Base-by-base conservation (phyloP, 2,797 vertebrate genomes). In the Sebastes ruberrimus region DNA sequence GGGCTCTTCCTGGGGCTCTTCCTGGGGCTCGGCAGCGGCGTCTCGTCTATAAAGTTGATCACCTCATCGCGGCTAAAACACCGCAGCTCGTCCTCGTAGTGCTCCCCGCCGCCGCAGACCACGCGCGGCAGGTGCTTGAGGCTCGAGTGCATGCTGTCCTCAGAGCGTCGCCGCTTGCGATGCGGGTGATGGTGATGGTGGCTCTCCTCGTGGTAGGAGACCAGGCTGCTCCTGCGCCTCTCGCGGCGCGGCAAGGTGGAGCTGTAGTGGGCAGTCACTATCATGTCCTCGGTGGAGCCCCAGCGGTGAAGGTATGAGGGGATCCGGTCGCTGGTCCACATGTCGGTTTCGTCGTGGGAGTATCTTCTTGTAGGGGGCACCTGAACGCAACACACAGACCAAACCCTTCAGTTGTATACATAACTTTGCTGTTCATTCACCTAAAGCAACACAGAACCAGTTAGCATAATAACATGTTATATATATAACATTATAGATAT, bases 271-370 rank as follows among this genome's bases (percentile, higher is more conserved):
- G 92, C 94, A 53, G 95, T 95, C 76, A 95, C 89, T 62, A 96
- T 96, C 92, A 96, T 95, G 89, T 97, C 97, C 94, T 97, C 97
- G 22, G 95, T 96, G n/a, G 96, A 97, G 82, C 96, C 96, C 97
- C 98, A 98, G 82, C 94, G 95, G 14, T 97, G 97, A 49, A 96
- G 95, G 92, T 97, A 96, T 64, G 97, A 94, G 53, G 97, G 96
- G 91, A 97, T 96, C 95, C 91, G 96, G 78, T 96, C 93, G 63
- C 91, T 95, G 64, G 96, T 97, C 97, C 97, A 98, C 94, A 97
- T 95, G 88, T 98, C 97, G 65, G 96, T 97, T 91, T 98, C 98
- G 89, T 99, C 98, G 91, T 98, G 97, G 91, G 98, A 99, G 95
- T 96, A 97, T 94, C 98, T 97, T 95, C 98, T 96, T 93, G 96